Evolutionary conservation across 2,888 invertebrate genomes (phyloP).

Genomic region (Agrotis puta): DNA sequence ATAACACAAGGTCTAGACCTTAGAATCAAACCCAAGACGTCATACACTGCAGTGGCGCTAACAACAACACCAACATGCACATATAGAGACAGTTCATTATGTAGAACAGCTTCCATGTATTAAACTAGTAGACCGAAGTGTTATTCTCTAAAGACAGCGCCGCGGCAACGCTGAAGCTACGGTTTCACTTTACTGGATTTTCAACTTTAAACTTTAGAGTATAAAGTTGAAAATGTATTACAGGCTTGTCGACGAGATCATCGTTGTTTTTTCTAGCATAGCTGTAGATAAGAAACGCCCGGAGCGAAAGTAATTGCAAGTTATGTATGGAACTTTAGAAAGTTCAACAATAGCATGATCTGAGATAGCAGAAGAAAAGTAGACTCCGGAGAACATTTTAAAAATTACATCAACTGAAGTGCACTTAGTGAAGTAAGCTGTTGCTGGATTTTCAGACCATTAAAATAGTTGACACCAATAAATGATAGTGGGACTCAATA

Average conservation of each 20-base stretch:
- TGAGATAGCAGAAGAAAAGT: constrained; percentile 53
- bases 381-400: constrained; percentile 51
- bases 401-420: constrained; percentile 67
- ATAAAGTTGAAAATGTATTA: too few relatives aligned
- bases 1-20: too few relatives aligned
- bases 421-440: constrained; percentile 37
- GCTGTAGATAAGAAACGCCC: constrained; percentile 21
- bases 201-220: too few relatives aligned
- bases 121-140: constrained; percentile 14
- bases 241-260: too few relatives aligned
- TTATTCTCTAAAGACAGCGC: too few relatives aligned
- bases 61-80: too few relatives aligned
- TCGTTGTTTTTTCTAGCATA: too few relatives aligned
- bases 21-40: too few relatives aligned
- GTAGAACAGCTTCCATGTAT: constrained; percentile 22
- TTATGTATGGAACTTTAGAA: constrained; percentile 49
- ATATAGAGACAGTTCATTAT: neutral
- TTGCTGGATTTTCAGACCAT: neutral
- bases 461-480: constrained; percentile 13
- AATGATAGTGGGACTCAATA: neutral
- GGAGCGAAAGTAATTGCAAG: constrained; percentile 50
- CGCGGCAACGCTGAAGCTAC: too few relatives aligned
- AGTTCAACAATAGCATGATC: constrained; percentile 61
- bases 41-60: too few relatives aligned
- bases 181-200: too few relatives aligned